Evolutionary conservation across 1,140 invertebrate genomes (phyloP).

Genomic region (Trissolcus basalis): DNA sequence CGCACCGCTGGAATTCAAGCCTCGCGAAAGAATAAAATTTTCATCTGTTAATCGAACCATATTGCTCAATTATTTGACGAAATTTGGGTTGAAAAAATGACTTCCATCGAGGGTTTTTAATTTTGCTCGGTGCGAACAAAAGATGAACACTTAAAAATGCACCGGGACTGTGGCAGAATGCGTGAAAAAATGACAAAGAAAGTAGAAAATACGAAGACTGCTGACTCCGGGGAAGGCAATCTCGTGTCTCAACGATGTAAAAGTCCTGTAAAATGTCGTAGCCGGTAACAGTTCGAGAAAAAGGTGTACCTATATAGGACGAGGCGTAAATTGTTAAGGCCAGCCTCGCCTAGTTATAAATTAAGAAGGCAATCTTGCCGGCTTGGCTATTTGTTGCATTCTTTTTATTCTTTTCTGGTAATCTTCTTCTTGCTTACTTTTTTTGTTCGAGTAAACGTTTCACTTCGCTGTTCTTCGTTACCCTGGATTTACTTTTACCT

Average conservation of each 20-base stretch:
- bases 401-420: conserved; percentile 45
- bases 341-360: conserved; percentile 71
- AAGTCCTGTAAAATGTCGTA: conserved; percentile 63
- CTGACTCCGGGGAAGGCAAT: conserved; percentile 60
- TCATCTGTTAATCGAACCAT: too few relatives aligned
- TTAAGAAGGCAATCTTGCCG: conserved; percentile 72
- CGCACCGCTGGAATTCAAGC: too few relatives aligned
- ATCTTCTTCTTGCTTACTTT: conserved; percentile 42
- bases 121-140: conserved; percentile 3
- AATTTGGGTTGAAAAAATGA: too few relatives aligned
- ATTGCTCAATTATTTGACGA: too few relatives aligned
- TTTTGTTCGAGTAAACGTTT: conserved; percentile 54
- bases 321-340: conserved; percentile 71
- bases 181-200: conserved; percentile 45
- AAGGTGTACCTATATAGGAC: conserved; percentile 57
- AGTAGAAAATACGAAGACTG: conserved; percentile 39
- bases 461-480: conserved; percentile 33
- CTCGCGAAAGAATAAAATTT: too few relatives aligned
- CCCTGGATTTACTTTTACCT: conserved; percentile 32
- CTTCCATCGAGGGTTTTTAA: too few relatives aligned
- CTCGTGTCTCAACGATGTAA: conserved; percentile 62
- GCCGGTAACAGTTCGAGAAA: conserved; percentile 55
- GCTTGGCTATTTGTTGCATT: conserved; percentile 55
- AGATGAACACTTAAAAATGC: conserved; percentile 13
- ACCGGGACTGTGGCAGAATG: conserved; percentile 18